Conservation (phyloP, 2,797 vertebrate species). For the Halcyon leucocephala region DNA sequence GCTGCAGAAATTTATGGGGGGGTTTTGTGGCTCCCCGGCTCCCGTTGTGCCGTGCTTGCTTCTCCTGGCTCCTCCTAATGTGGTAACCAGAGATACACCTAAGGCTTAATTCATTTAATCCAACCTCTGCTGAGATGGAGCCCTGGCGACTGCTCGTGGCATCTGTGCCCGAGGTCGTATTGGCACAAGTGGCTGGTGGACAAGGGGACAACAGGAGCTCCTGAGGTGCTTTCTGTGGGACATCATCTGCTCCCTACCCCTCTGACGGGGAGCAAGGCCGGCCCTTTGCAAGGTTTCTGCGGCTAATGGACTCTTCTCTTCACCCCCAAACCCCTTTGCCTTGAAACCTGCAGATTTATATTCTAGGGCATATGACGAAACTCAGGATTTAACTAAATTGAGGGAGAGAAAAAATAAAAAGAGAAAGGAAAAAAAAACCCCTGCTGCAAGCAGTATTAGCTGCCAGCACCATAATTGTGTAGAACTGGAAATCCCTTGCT, state of each 20-base stretch:
- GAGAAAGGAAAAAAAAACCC: not conserved
- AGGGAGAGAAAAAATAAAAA: not conserved
- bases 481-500: slow-evolving; percentile 43
- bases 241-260: not conserved
- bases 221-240: not conserved
- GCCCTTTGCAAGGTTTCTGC: not conserved
- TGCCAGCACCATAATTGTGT: slow-evolving; percentile 37
- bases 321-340: not conserved
- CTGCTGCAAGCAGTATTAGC: not conserved
- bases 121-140: not conserved
- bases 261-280: not conserved
- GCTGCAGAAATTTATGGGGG: not conserved
- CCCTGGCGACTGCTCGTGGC: not conserved
- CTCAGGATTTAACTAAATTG: not conserved
- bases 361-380: not conserved
- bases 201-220: fast-evolving
- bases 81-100: not conserved
- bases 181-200: not conserved
- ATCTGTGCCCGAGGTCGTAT: not conserved
- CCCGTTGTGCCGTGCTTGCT: not conserved
- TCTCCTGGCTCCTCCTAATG: not conserved
- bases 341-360: not conserved
- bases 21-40: not conserved
- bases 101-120: not conserved
- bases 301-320: not conserved